Percentiles rank a stretch among this genome's conserved stretches.
phyloP scores from a whole-genome alignment of 2,888 invertebrate species.

The Himalopsyche japonica region DNA sequence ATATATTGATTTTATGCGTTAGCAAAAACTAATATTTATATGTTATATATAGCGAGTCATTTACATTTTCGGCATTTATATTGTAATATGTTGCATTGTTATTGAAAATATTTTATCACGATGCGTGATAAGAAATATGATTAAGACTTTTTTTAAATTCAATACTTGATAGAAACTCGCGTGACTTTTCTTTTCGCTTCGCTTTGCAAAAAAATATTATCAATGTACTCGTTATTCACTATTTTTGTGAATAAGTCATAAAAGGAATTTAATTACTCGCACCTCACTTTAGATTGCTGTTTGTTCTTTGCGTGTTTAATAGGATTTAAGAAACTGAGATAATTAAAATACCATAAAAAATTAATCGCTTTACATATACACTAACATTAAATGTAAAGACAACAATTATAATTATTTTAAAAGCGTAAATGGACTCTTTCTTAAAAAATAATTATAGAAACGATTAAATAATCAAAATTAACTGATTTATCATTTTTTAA shows the following conservation, averaged over 20 bases:
- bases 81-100: no score
- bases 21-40: no score
- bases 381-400: neutral
- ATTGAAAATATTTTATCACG: neutral
- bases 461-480: neutral
- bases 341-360: neutral
- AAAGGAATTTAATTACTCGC: neutral
- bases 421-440: neutral
- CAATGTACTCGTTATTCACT: neutral
- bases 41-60: no score
- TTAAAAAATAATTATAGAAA: neutral
- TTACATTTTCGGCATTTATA: no score
- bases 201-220: neutral
- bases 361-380: neutral
- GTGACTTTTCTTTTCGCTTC: neutral
- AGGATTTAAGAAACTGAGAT: neutral
- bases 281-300: neutral
- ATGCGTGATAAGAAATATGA: neutral
- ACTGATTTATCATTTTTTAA: neutral
- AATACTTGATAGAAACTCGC: neutral
- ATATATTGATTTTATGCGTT: no score
- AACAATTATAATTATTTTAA: neutral
- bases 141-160: neutral
- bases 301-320: neutral
- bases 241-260: neutral